These are phyloP conservation scores for Desmodus rotundus DNA, from an alignment of 2,113 vertebrate species.

Conservation along the genomic window DNA sequence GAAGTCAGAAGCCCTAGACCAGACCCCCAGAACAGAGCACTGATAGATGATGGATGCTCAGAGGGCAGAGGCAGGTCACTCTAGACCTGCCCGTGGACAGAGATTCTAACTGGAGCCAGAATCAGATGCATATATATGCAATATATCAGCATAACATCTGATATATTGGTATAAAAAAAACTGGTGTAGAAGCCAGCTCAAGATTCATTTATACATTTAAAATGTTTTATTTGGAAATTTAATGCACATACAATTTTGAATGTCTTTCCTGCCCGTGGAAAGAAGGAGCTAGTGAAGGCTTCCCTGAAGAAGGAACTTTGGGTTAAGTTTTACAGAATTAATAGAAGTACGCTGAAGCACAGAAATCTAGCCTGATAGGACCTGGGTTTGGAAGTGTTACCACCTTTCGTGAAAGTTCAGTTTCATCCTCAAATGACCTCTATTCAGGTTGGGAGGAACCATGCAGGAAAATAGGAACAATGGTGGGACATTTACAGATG, in stretches of 20 bases:
- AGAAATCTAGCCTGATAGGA: not conserved
- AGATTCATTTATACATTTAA: not conserved
- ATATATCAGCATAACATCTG: not conserved
- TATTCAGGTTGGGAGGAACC: not conserved
- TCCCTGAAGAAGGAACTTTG: not conserved
- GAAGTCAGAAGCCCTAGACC: not conserved
- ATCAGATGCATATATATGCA: too few relatives aligned
- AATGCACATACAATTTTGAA: not conserved
- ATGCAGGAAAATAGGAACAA: not conserved
- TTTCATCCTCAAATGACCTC: not conserved
- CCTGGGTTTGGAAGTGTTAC: not conserved
- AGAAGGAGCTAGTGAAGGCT: not conserved
- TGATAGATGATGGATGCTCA: not conserved
- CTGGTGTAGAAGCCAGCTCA: not conserved
- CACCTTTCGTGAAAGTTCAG: not conserved
- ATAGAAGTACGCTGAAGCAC: not conserved
- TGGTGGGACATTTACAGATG: not conserved
- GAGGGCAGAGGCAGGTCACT: not conserved
- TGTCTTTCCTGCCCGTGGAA: too few relatives aligned
- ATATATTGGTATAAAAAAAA: not conserved
- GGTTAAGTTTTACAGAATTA: not conserved
- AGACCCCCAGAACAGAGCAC: not conserved
- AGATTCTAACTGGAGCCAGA: not conserved
- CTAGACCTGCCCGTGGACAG: not conserved
- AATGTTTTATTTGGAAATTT: not conserved